Percentiles rank a stretch among this genome's conserved stretches.
Evolutionary conservation across 2,113 vertebrate genomes (phyloP).

Genomic region (Sinosuthora webbiana): DNA sequence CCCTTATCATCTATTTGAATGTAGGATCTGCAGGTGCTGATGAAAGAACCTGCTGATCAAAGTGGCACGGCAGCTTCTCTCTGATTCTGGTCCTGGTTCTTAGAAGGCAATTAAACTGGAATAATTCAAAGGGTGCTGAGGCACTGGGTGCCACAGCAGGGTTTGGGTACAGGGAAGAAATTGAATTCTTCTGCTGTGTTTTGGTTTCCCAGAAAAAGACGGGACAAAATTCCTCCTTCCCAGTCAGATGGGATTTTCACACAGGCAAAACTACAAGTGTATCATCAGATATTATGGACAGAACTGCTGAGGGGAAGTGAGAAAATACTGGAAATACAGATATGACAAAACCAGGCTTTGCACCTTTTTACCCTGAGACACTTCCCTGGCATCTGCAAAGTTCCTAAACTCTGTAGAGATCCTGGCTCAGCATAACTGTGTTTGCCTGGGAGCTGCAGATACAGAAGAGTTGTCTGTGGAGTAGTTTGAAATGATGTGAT

Average conservation of each 20-base stretch:
- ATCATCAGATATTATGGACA: not conserved
- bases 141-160: not conserved
- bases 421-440: rapidly evolving
- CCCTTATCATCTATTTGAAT: not conserved
- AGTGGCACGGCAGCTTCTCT: not conserved
- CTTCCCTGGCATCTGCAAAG: not conserved
- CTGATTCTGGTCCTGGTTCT: not conserved
- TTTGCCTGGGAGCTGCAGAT: not conserved
- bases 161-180: not conserved
- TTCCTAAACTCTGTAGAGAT: not conserved
- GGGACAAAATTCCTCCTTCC: not conserved
- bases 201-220: not conserved
- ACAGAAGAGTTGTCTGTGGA: not conserved
- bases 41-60: not conserved
- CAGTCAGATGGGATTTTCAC: not conserved
- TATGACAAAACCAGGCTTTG: not conserved
- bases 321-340: not conserved
- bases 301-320: not conserved
- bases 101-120: not conserved
- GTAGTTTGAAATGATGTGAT: not conserved
- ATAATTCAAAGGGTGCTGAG: not conserved
- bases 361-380: not conserved
- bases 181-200: not conserved
- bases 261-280: not conserved
- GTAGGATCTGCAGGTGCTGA: not conserved